These are phyloP conservation scores for Actinopyga echinites DNA, from an alignment of 53 echinoderm and acorn worm species.

Conservation along the genomic window DNA sequence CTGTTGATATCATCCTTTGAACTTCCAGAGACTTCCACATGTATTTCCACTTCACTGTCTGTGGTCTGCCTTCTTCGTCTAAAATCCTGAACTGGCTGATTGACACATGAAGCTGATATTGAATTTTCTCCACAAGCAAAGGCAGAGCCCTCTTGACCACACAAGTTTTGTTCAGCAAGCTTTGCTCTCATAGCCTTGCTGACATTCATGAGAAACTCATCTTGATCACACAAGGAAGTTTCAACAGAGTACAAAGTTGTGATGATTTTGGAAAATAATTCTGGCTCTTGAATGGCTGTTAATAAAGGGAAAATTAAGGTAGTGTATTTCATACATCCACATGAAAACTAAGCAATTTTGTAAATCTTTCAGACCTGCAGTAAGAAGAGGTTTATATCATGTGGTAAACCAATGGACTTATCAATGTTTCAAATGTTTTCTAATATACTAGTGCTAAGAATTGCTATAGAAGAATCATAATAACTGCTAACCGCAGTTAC, in stretches of 20 bases:
- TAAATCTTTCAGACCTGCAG: too few relatives aligned
- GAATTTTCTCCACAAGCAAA: neutral
- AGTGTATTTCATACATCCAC: too few relatives aligned
- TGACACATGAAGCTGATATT: neutral
- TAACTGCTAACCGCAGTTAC: too few relatives aligned
- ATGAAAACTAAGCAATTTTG: too few relatives aligned
- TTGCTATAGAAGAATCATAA: too few relatives aligned
- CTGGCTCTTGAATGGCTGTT: neutral
- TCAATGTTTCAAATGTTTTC: too few relatives aligned
- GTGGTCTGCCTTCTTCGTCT: constrained; percentile 8
- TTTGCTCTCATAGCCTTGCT: neutral
- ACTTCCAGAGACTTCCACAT: neutral
- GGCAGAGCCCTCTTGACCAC: neutral
- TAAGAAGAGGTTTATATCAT: too few relatives aligned
- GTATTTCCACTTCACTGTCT: neutral
- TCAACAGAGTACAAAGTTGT: neutral
- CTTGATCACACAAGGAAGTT: neutral
- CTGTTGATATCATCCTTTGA: neutral
- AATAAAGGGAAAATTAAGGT: neutral
- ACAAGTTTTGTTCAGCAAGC: constrained; percentile 3
- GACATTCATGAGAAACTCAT: neutral
- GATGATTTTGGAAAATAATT: neutral
- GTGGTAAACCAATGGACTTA: too few relatives aligned
- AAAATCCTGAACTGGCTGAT: neutral
- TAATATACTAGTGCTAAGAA: too few relatives aligned